Evolutionary conservation across 2,797 vertebrate species (phyloP).

Genomic region (Phalloptychus januarius): DNA sequence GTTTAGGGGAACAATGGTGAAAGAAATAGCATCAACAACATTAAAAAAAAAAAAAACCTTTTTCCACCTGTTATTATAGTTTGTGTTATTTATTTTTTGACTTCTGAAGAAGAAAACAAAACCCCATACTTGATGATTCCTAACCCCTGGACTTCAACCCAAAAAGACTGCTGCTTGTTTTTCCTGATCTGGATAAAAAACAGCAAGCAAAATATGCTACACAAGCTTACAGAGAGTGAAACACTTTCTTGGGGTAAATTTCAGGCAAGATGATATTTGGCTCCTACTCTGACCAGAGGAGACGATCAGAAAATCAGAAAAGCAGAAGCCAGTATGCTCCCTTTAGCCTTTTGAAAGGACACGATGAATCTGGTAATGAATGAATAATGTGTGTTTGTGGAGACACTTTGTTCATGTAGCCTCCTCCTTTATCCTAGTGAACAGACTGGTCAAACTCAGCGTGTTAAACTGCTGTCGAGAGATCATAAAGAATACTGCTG

Average conservation of each 20-base stretch:
- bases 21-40: neutral
- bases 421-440: neutral
- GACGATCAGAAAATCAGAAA: conserved; percentile 1
- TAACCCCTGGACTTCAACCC: neutral
- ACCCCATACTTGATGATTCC: neutral
- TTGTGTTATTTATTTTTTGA: neutral
- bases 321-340: neutral
- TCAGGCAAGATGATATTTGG: neutral
- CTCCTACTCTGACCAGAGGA: neutral
- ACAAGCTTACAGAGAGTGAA: neutral
- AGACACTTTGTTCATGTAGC: neutral
- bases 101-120: neutral
- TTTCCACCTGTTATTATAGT: neutral
- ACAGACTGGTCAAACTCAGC: conserved; percentile 1
- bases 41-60: neutral
- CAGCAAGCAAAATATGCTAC: too few relatives aligned
- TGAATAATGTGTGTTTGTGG: neutral
- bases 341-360: neutral
- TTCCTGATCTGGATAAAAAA: neutral
- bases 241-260: neutral
- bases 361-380: neutral
- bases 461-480: neutral
- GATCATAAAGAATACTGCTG: neutral
- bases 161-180: neutral
- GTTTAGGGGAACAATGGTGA: neutral